These are phyloP conservation scores for Cephalopholis sonnerati DNA, from an alignment of 2,113 vertebrate genomes.

Conservation along the genomic window DNA sequence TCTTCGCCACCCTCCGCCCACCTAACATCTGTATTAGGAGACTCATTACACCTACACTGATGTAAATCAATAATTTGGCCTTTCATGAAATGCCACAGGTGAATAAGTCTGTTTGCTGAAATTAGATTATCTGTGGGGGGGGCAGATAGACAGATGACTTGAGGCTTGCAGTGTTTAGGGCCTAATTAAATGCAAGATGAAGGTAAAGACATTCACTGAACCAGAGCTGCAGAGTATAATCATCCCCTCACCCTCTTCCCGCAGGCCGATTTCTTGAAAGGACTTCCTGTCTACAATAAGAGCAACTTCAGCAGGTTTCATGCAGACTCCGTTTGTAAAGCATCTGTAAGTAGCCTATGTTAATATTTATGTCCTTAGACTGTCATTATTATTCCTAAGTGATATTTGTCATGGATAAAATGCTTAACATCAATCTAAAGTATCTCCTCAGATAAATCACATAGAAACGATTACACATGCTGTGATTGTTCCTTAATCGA, in stretches of 20 bases:
- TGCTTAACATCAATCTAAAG: neutral
- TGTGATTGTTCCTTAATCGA: neutral
- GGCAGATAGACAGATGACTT: neutral
- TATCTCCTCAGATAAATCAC: neutral
- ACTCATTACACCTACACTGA: neutral
- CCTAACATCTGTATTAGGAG: neutral
- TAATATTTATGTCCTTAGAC: neutral
- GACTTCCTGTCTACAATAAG: conserved; percentile 98
- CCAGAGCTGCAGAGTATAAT: neutral
- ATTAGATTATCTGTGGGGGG: neutral
- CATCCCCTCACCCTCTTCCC: conserved; percentile 32
- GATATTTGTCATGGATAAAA: neutral
- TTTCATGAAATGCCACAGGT: neutral
- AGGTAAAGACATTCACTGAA: neutral
- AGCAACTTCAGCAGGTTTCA: conserved; percentile 99
- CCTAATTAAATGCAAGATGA: neutral
- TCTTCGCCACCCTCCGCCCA: neutral
- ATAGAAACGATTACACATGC: neutral
- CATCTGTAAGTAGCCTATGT: conserved; percentile 89
- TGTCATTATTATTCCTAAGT: neutral
- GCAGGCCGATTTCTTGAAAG: conserved; percentile 98
- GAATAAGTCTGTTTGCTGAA: neutral
- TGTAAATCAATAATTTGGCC: neutral
- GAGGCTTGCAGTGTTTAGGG: neutral
- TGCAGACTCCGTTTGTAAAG: conserved; percentile 98